phyloP scores from a whole-genome alignment of 1,140 invertebrate genomes.

The Megathymus violae region DNA sequence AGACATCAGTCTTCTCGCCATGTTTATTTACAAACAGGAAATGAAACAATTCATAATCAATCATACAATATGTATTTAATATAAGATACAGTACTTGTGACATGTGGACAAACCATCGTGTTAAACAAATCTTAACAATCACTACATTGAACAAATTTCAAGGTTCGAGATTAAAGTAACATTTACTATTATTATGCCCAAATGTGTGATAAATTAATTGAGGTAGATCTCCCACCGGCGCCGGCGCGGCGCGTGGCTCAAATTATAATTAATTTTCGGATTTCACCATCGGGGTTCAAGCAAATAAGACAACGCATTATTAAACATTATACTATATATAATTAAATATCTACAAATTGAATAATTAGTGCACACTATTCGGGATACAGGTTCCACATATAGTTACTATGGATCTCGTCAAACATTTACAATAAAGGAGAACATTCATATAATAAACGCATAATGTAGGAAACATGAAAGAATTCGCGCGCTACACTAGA shows the following conservation, averaged over 20 bases:
- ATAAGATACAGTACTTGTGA: conserved; percentile 83
- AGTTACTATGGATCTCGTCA: conserved; percentile 64
- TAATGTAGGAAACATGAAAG: conserved; percentile 79
- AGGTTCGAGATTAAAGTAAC: conserved; percentile 66
- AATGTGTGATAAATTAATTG: conserved; percentile 83
- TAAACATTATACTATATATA: conserved; percentile 83
- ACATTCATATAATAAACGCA: conserved; percentile 81
- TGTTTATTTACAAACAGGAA: too few relatives aligned
- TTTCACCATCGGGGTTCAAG: conserved; percentile 65
- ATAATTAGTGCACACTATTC: conserved; percentile 77
- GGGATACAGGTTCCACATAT: conserved; percentile 60
- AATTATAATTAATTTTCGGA: conserved; percentile 76
- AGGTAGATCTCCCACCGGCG: conserved; percentile 74
- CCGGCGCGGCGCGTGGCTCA: conserved; percentile 61
- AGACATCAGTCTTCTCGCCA: too few relatives aligned
- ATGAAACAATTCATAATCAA: conserved; percentile 74
- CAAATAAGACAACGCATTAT: conserved; percentile 78
- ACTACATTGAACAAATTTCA: conserved; percentile 76
- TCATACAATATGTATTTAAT: conserved; percentile 84
- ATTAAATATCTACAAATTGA: conserved; percentile 83
- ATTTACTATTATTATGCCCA: conserved; percentile 78
- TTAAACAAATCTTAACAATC: conserved; percentile 70
- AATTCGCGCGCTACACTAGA: conserved; percentile 66
- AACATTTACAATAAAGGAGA: conserved; percentile 82
- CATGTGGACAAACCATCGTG: conserved; percentile 79